These are phyloP conservation scores for Eucera pruinosa DNA, from an alignment of 2,888 invertebrate species.

Conservation along the genomic window DNA sequence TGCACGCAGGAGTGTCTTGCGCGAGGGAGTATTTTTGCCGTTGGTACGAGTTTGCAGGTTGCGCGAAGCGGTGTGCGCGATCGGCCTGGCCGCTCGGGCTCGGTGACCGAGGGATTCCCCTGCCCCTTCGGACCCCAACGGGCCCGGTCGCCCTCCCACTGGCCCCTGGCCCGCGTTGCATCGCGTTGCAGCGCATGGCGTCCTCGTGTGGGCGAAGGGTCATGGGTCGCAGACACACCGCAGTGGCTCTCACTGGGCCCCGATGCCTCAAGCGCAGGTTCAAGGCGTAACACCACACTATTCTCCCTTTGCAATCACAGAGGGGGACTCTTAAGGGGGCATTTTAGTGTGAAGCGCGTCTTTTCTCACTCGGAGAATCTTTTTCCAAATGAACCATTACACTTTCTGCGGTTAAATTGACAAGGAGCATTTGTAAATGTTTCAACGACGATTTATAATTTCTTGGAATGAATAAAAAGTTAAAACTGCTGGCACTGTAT, in stretches of 20 bases:
- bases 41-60: slow-evolving; percentile 80
- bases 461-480: too few species aligned
- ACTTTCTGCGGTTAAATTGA: too few species aligned
- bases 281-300: not conserved
- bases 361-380: too few species aligned
- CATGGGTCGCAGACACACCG: slow-evolving; percentile 82
- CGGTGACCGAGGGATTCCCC: slow-evolving; percentile 78
- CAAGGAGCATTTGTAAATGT: too few species aligned
- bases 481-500: too few species aligned
- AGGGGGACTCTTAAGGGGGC: too few species aligned
- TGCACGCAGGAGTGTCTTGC: slow-evolving; percentile 69
- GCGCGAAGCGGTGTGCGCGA: slow-evolving; percentile 77
- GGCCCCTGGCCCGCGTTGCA: slow-evolving; percentile 74
- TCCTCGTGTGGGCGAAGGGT: slow-evolving; percentile 83
- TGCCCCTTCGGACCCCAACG: slow-evolving; percentile 68
- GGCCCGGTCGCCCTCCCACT: slow-evolving; percentile 75
- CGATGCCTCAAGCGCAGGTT: slow-evolving; percentile 33
- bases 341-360: too few species aligned
- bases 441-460: too few species aligned
- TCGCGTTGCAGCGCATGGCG: slow-evolving; percentile 78
- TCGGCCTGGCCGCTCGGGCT: slow-evolving; percentile 72
- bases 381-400: too few species aligned
- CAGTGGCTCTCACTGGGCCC: slow-evolving; percentile 77
- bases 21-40: slow-evolving; percentile 77
- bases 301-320: not conserved